phyloP scores from a whole-genome alignment of 1,140 invertebrate species.

The fruit fly (Drosophila melanogaster) region DNA sequence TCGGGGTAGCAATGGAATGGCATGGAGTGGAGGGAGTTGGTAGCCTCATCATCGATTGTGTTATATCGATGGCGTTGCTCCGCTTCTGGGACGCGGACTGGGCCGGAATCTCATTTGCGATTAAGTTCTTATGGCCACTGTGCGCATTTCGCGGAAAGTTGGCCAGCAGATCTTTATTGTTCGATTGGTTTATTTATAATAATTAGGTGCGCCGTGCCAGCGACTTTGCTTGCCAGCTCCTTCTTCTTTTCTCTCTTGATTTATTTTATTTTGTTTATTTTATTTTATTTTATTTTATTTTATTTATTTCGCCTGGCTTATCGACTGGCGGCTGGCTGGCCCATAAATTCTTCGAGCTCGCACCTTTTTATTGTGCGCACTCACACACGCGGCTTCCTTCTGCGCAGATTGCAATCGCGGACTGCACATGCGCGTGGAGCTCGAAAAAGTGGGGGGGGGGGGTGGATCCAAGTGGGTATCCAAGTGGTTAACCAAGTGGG shows the following conservation, averaged over 20 bases:
- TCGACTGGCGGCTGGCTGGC: slow-evolving; percentile 55
- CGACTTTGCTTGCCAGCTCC: slow-evolving; percentile 52
- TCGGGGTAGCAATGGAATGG: no score
- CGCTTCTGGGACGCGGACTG: slow-evolving; percentile 14
- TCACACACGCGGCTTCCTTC: slow-evolving; percentile 58
- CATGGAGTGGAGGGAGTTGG: no score
- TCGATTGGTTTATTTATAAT: slow-evolving; percentile 85
- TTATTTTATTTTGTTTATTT: not conserved
- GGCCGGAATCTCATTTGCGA: slow-evolving; percentile 75
- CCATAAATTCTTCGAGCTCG: slow-evolving; percentile 84
- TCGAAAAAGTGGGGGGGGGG: slow-evolving; percentile 29
- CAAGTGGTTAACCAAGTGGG: not conserved
- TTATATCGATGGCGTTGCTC: slow-evolving; percentile 83
- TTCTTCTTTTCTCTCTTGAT: not conserved
- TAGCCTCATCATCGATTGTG: slow-evolving; percentile 78
- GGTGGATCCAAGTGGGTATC: not conserved
- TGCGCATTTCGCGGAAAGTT: slow-evolving; percentile 76
- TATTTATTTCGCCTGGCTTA: slow-evolving; percentile 50
- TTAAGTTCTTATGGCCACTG: slow-evolving; percentile 81
- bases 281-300: slow-evolving; percentile 19
- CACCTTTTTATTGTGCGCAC: slow-evolving; percentile 84
- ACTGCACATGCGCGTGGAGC: slow-evolving; percentile 71
- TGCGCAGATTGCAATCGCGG: slow-evolving; percentile 68
- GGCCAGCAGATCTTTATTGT: slow-evolving; percentile 83
- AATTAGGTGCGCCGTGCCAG: slow-evolving; percentile 83